Base-by-base conservation (phyloP, 2,797 vertebrate species). In the Acipenser oxyrinchus region DNA sequence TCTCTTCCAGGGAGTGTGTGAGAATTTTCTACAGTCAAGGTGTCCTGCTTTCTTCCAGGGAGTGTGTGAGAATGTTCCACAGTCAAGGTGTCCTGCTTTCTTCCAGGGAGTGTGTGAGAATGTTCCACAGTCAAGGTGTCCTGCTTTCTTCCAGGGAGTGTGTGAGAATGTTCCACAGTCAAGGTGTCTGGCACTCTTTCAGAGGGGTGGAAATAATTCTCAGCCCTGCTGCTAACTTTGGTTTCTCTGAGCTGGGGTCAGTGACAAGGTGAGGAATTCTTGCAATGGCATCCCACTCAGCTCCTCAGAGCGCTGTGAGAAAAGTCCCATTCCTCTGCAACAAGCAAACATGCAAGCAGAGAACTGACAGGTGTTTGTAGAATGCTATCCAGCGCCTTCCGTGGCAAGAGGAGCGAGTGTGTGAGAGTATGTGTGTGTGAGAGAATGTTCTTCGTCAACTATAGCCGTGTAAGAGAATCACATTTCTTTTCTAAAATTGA, bases 311-410 rank as follows among this genome's bases (percentile, higher is more conserved):
- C 11, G 66, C 72, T 75, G 72, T 69, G 78, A 78, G 82, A 78
- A 84, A 87, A 84, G 77, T 85, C 74, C 73, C 82, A 81, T 79
- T 75, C 11, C 11, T 69, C 68, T 74, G 73, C 74, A 74, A 81
- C 72, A 76, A 81, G 78, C 79, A 79, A 84, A 80, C 77, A 68
- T 76, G 79, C 76, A 72, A 59, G 67, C 66, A 75, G 72, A 76
- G 76, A 83, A 80, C 79, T 64, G 12, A 49, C 55, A 76, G 83
- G 81, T 78, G 87, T 89, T 73, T 68, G 23, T 73, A 82, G 86
- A 86, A 88, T 87, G 83, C 69, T 65, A 70, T 66, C 71, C 69
- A 51, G 18, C 70, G 68, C 75, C 71, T 72, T 71, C 73, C 11
- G 10, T 48, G 52, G 51, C 48, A 59, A 68, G 62, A 66, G 66